Percentiles rank a stretch among this genome's conserved stretches.
These are phyloP conservation scores for Eudorcas thomsonii DNA, from an alignment of 2,113 vertebrate species.

Conservation along the genomic window DNA sequence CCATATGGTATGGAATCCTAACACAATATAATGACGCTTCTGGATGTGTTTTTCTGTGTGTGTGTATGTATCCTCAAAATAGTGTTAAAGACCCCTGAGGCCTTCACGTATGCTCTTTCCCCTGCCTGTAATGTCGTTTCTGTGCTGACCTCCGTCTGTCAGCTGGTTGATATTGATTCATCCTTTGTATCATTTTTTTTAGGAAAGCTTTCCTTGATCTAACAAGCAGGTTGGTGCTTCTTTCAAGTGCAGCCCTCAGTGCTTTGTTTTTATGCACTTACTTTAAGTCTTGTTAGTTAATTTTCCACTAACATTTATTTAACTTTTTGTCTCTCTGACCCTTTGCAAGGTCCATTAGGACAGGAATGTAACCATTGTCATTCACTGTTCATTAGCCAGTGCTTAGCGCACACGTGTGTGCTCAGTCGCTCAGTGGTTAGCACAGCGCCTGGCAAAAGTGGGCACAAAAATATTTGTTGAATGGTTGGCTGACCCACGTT, in stretches of 20 bases:
- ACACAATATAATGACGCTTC: background rate
- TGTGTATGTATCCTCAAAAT: background rate
- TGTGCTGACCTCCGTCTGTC: background rate
- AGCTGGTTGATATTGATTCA: background rate
- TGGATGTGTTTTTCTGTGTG: background rate
- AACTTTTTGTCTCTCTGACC: background rate
- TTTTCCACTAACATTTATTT: background rate
- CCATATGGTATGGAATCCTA: background rate
- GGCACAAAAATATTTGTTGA: background rate
- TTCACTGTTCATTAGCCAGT: background rate
- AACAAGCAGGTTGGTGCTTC: background rate
- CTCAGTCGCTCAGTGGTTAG: background rate
- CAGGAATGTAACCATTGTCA: background rate
- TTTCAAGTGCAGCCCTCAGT: background rate
- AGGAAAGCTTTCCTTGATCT: background rate
- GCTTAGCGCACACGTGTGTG: rapidly evolving
- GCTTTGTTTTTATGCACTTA: background rate
- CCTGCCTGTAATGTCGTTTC: background rate
- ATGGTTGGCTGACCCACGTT: background rate
- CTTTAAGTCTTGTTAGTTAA: background rate
- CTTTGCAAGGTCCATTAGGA: background rate
- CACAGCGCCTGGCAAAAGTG: background rate
- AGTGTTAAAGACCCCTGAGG: background rate
- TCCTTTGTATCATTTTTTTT: background rate
- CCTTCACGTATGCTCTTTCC: background rate